These are phyloP conservation scores for Plestiodon gilberti DNA, from an alignment of 2,113 vertebrate genomes.

Conservation along the genomic window DNA sequence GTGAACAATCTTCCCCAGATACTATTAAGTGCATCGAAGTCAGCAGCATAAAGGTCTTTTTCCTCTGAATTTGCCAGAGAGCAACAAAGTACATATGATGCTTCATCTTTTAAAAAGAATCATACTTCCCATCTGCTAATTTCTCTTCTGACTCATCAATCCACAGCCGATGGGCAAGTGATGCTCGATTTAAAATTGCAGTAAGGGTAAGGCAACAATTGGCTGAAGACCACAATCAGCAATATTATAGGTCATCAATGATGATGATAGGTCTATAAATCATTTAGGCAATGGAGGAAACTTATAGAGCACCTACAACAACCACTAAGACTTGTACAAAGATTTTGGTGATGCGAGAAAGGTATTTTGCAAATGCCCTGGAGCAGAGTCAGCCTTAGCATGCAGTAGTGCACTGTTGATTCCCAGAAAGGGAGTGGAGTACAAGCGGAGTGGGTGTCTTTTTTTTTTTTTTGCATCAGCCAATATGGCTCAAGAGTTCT, in stretches of 20 bases:
- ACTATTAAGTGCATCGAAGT: neutral
- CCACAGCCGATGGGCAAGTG: slow-evolving; percentile 22
- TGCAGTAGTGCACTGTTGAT: neutral
- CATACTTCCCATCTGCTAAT: neutral
- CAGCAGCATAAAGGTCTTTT: neutral
- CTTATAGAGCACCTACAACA: too few relatives aligned
- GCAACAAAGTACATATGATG: neutral
- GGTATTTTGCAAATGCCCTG: too few relatives aligned
- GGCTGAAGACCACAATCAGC: neutral
- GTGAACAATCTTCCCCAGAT: neutral
- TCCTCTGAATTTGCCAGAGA: neutral
- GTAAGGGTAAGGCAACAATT: neutral
- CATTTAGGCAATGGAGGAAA: too few relatives aligned
- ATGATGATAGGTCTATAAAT: too few relatives aligned
- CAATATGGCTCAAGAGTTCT: neutral
- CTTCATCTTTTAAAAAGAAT: neutral
- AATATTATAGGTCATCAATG: too few relatives aligned
- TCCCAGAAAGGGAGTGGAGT: neutral
- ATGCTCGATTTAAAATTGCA: neutral
- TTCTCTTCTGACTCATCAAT: neutral
- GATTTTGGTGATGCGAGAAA: too few relatives aligned
- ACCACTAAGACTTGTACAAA: too few relatives aligned
- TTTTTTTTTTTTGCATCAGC: neutral
- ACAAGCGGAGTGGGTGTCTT: neutral
- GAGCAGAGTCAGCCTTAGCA: too few relatives aligned